A percentile compares a stretch with the other conserved stretches of the same genome.
Evolutionary conservation across 2,888 invertebrate species (phyloP).

Genomic region (Lamproptera curius): DNA sequence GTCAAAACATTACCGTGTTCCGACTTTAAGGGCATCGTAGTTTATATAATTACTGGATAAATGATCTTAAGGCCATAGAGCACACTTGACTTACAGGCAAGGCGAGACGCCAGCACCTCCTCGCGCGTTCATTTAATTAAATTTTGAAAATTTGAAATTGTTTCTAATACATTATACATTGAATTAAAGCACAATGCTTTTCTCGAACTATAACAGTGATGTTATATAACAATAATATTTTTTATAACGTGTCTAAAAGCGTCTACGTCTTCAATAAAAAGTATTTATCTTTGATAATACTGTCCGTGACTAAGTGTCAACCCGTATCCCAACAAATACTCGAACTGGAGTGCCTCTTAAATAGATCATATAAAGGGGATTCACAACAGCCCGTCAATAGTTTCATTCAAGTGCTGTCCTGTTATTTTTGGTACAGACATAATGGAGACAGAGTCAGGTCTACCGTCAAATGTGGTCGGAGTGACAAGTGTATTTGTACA

Average conservation of each 20-base stretch:
- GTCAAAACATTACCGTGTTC: no score
- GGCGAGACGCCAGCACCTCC: no score
- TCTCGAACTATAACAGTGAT: no score
- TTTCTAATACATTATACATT: no score
- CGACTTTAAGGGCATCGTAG: no score
- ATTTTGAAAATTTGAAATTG: no score
- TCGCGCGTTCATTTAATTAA: no score
- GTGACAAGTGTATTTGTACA: not conserved
- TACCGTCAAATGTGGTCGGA: not conserved
- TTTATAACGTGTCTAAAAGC: not conserved
- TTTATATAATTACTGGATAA: no score
- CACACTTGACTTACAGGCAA: no score
- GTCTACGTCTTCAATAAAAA: not conserved
- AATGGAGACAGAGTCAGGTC: not conserved
- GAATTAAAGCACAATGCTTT: no score
- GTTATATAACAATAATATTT: no score
- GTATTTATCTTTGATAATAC: conserved; percentile 1
- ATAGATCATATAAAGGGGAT: conserved; percentile 6
- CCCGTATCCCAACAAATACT: not conserved
- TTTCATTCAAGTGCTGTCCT: not conserved
- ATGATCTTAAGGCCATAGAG: no score
- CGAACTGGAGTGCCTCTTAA: conserved; percentile 7
- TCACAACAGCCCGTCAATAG: not conserved
- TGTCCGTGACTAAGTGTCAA: not conserved
- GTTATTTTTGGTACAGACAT: not conserved